Evolutionary conservation across 2,888 invertebrate species (phyloP).

Genomic region (Brachyopa scutellaris): DNA sequence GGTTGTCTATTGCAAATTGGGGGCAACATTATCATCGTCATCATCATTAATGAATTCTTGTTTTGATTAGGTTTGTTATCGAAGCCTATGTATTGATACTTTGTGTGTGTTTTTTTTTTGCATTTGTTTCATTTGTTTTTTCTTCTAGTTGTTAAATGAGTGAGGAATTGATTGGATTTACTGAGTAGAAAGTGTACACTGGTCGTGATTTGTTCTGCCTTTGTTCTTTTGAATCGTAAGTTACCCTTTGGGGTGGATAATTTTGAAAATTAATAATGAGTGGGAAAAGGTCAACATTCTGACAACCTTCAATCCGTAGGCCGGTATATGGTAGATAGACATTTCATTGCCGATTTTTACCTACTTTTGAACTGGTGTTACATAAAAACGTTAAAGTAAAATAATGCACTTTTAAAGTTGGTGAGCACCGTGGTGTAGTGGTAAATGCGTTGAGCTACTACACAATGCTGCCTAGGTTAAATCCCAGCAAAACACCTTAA

Average conservation of each 20-base stretch:
- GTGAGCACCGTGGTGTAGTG: too few species aligned
- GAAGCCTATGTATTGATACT: conserved; percentile 47
- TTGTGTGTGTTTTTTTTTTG: conserved; percentile 11
- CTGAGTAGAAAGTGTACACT: neutral
- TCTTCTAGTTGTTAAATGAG: neutral
- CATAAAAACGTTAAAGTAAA: too few species aligned
- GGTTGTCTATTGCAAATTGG: conserved; percentile 56
- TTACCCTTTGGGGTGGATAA: neutral
- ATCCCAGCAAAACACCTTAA: too few species aligned
- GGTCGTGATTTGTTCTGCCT: neutral
- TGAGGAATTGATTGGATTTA: neutral
- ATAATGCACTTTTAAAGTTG: too few species aligned
- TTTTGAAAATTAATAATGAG: neutral
- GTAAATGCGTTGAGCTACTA: too few species aligned
- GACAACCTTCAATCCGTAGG: neutral
- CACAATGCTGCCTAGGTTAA: too few species aligned
- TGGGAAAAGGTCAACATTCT: neutral
- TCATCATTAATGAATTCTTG: conserved; percentile 68
- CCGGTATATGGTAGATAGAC: too few species aligned
- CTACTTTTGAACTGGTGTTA: too few species aligned
- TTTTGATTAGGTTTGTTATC: conserved; percentile 70
- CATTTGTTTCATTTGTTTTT: conserved; percentile 1
- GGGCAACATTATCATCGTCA: conserved; percentile 34
- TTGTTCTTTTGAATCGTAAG: neutral
- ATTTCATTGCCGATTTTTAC: too few species aligned